Evolutionary conservation across 2,113 vertebrate genomes (phyloP).

Genomic region (Aphyosemion australe): DNA sequence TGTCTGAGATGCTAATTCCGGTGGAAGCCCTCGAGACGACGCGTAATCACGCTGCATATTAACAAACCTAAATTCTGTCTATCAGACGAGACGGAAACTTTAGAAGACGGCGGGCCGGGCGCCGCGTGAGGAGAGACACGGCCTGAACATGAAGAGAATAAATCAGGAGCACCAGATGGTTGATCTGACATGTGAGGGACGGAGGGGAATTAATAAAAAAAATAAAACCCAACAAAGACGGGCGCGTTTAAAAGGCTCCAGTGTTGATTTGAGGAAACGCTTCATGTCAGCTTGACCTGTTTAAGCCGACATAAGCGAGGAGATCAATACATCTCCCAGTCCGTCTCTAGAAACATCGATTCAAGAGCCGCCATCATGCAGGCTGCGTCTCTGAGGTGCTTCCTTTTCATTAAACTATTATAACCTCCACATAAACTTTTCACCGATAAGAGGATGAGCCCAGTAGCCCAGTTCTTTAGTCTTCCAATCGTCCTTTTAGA

Average conservation of each 20-base stretch:
- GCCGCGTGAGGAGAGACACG: neutral
- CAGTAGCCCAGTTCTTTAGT: neutral
- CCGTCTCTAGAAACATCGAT: constrained; percentile 12
- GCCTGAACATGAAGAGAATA: neutral
- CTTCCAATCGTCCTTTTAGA: neutral
- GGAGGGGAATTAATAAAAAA: no score
- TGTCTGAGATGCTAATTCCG: constrained; percentile 46
- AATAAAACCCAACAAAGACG: neutral
- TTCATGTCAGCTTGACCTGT: constrained; percentile 23
- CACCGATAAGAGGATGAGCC: neutral
- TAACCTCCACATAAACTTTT: neutral
- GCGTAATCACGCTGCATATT: constrained; percentile 39
- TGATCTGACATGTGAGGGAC: neutral
- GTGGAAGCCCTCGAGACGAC: constrained; percentile 18
- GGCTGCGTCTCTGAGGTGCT: neutral
- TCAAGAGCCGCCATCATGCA: constrained; percentile 2
- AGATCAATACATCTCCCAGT: constrained; percentile 21
- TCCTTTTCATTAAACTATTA: constrained; percentile 10
- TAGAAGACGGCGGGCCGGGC: neutral
- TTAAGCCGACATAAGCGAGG: neutral
- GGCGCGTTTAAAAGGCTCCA: neutral
- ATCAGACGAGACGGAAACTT: constrained; percentile 19
- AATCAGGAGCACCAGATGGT: neutral
- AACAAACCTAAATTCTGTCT: constrained; percentile 35
- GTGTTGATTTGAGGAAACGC: constrained; percentile 1